Conservation (phyloP, 2,113 vertebrate genomes). For the Micromys minutus region DNA sequence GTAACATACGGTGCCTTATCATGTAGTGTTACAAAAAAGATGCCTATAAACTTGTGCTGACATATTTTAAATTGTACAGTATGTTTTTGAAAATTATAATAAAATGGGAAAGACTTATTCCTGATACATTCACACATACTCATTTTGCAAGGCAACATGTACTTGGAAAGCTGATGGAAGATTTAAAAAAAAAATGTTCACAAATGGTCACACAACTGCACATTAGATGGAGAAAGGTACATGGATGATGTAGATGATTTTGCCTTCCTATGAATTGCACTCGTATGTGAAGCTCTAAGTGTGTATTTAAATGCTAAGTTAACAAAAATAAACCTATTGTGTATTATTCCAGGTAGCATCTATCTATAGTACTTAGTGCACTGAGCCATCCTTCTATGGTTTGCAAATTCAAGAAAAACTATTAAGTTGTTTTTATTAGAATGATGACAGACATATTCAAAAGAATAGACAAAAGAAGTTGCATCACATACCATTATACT, state of each 20-base stretch:
- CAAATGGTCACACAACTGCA: slow-evolving; percentile 39
- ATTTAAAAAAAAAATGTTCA: slow-evolving; percentile 45
- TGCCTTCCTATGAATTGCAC: slow-evolving; percentile 2
- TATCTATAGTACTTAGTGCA: neutral
- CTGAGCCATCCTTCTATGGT: neutral
- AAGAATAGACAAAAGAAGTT: neutral
- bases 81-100: neutral
- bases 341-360: slow-evolving; percentile 7
- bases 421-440: neutral
- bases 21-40: neutral
- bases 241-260: slow-evolving; percentile 9
- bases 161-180: slow-evolving; percentile 24
- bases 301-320: neutral
- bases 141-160: slow-evolving; percentile 18
- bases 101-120: neutral
- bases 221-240: slow-evolving; percentile 25
- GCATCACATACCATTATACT: neutral
- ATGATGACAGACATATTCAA: neutral
- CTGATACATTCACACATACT: neutral
- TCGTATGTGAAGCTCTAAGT: slow-evolving; percentile 29
- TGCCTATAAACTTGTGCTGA: neutral
- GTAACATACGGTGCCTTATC: neutral
- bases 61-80: neutral
- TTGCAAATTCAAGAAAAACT: slow-evolving; percentile 37
- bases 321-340: slow-evolving; percentile 48